phyloP scores from a whole-genome alignment of 2,797 vertebrate species.

The Sparidentex hasta region DNA sequence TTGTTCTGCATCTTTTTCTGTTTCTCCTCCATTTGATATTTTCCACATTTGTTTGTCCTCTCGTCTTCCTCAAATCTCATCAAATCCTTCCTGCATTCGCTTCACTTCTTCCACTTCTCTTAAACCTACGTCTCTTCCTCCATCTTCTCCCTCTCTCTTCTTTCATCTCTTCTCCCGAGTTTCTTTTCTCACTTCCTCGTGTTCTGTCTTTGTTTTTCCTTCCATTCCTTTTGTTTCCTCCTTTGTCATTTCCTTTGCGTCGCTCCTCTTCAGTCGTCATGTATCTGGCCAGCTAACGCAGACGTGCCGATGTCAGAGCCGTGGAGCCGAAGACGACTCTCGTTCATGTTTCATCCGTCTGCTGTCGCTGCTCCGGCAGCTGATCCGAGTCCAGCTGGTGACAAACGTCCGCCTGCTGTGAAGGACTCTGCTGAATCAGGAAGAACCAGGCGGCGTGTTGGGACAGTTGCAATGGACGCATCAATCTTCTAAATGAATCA shows the following conservation, averaged over 20 bases:
- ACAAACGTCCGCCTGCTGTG: slow-evolving; percentile 47
- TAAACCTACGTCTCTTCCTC: neutral
- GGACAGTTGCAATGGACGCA: slow-evolving; percentile 49
- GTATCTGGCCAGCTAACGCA: neutral
- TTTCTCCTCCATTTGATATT: neutral
- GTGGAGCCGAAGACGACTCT: neutral
- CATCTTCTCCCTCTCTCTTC: neutral
- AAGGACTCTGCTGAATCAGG: slow-evolving; percentile 74
- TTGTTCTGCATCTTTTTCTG: neutral
- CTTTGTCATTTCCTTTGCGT: neutral
- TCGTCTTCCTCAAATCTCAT: neutral
- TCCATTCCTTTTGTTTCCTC: too few species aligned
- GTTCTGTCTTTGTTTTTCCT: neutral
- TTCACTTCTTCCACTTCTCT: neutral
- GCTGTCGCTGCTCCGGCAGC: neutral
- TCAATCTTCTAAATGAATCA: slow-evolving; percentile 76
- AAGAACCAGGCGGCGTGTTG: slow-evolving; percentile 29
- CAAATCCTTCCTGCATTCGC: neutral
- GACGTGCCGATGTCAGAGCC: neutral
- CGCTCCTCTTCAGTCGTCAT: neutral
- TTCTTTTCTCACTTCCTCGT: neutral
- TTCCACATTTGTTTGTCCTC: neutral
- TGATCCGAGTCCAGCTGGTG: slow-evolving; percentile 56
- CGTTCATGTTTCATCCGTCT: neutral
- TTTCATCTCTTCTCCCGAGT: neutral